Evolutionary conservation across 2,113 vertebrate genomes (phyloP).

Genomic region (Tetrao urogallus): DNA sequence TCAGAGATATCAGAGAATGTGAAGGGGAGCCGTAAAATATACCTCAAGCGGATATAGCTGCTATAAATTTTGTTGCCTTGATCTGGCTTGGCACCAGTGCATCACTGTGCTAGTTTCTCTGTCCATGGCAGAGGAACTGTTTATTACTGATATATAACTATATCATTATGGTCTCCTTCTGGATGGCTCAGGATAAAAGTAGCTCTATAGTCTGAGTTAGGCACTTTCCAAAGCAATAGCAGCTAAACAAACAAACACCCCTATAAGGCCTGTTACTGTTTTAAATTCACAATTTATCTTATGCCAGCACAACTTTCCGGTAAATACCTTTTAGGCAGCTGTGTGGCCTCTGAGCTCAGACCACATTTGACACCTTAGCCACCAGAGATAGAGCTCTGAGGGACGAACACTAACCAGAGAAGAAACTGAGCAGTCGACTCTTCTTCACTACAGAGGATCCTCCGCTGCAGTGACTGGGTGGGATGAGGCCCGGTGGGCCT

Average conservation of each 20-base stretch:
- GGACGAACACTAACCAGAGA: neutral
- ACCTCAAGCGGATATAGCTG: slow-evolving; percentile 1
- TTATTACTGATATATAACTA: neutral
- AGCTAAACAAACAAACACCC: neutral
- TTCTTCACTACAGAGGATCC: neutral
- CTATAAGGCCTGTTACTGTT: neutral
- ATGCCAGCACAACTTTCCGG: neutral
- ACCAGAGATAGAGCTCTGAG: neutral
- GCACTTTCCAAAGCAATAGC: neutral
- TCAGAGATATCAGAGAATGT: slow-evolving; percentile 12
- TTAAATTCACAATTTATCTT: neutral
- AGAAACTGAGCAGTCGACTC: neutral
- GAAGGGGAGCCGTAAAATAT: slow-evolving; percentile 52
- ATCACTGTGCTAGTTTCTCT: neutral
- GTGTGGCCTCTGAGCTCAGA: neutral
- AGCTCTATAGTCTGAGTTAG: slow-evolving; percentile 16
- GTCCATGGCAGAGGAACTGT: neutral
- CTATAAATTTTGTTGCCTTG: slow-evolving; percentile 56
- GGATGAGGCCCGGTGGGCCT: neutral
- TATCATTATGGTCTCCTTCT: neutral
- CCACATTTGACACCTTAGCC: neutral
- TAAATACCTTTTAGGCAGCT: neutral
- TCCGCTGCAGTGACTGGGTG: neutral
- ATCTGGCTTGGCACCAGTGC: neutral
- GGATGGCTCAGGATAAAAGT: neutral